These are phyloP conservation scores for Aleiodes alternator DNA, from an alignment of 2,888 invertebrate genomes.

Conservation along the genomic window DNA sequence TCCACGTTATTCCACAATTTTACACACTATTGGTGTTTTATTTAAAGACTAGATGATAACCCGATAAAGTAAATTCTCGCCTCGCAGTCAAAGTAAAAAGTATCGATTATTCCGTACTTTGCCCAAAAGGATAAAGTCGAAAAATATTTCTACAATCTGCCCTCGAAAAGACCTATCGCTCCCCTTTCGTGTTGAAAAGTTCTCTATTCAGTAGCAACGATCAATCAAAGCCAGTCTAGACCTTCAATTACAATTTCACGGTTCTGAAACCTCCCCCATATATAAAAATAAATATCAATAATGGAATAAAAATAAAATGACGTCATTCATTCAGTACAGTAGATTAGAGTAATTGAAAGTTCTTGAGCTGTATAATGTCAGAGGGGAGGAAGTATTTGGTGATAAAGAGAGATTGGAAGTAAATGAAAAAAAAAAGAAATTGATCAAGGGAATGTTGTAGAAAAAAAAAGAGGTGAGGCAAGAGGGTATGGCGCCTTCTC, in stretches of 20 bases:
- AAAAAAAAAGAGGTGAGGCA: slow-evolving; percentile 15
- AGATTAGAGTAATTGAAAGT: not conserved
- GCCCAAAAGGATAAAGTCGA: not conserved
- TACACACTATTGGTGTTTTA: slow-evolving; percentile 30
- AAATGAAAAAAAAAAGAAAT: not conserved
- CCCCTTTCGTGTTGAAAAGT: not conserved
- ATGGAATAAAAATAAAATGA: not conserved
- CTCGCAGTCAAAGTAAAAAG: slow-evolving; percentile 23
- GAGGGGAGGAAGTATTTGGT: slow-evolving; percentile 1
- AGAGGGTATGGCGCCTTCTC: slow-evolving; percentile 27
- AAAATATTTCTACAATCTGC: not conserved
- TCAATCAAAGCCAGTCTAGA: slow-evolving; percentile 23
- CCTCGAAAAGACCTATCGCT: not conserved
- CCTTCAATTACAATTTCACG: slow-evolving; percentile 11
- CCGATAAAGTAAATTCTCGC: slow-evolving; percentile 21
- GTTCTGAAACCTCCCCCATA: not conserved
- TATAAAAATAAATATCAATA: not conserved
- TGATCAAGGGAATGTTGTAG: not conserved
- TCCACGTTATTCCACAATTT: not conserved
- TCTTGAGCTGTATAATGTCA: not conserved
- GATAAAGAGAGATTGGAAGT: not conserved
- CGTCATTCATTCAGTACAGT: not conserved
- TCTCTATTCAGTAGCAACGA: not conserved
- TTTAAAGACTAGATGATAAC: not conserved
- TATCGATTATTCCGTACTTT: not conserved